Base-by-base conservation (phyloP, 2,113 vertebrate genomes). In the Plestiodon gilberti region DNA sequence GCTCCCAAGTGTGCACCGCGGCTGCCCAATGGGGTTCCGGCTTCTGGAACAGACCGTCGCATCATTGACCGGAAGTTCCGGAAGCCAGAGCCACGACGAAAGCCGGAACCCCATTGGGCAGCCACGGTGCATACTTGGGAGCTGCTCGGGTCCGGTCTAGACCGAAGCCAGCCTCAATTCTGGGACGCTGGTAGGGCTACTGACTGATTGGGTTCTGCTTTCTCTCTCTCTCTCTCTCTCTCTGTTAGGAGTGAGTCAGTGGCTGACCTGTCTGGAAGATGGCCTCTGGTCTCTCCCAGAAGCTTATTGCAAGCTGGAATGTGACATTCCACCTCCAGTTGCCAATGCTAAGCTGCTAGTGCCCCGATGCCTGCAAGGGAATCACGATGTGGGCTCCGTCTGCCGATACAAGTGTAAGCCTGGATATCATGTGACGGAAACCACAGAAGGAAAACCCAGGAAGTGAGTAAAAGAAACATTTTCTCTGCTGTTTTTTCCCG, bases 241-340 rank as follows among this genome's bases (percentile, higher is more conserved):
- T 93, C 35, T 94, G 1, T 67, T 92, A 99, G 99, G 99, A 84
- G 93, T 95, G 91, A 99, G 95, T 88, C 96, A 98, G 33, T 97
- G 97, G 96, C 89, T 99, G 93, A 97, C 96, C 75, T 99, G 99
- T 93, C 95, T 98, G 90, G 98, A 98, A 82, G 98, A 99, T 0
- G 98, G 99, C 2, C 96, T 99, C 65, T 99, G 99, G 99, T 99
- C 98, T 0, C 97, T 98, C 78, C 99, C 99, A 0, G 98, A 99
- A 92, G 99, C 98, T 61, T 99, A 98, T 94, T 99, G 99, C 95
- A 99, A 99, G 95, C 92, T 99, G 22, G 98, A 99, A 88, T 99
- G 99, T 0, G 95, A 95, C 0, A 91, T 92, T 0, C 97, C 97
- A 0, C 97, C 96, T 0, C 22, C 2, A 0, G 89, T 99, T 59